Base-by-base conservation (phyloP, 2,797 vertebrate genomes). In the Coilia nasus region DNA sequence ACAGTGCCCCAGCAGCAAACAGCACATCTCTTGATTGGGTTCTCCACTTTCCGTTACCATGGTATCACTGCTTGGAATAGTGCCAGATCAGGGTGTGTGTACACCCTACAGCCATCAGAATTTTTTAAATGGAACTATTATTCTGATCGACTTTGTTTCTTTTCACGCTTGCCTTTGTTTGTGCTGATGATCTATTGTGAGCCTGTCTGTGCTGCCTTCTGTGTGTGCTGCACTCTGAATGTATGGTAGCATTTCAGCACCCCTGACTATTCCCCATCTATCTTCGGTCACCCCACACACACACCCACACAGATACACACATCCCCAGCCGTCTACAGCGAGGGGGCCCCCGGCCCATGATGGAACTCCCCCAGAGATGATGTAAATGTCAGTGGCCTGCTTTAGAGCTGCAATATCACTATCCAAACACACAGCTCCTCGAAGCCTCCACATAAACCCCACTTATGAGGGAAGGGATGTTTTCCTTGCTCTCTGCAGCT, bases 401-500 rank as follows among this genome's bases (percentile, higher is more conserved):
- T 17, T 82, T 50, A 46, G 78, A 12, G 75, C 82, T 54, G 85
- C 82, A 82, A 82, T 60, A 11, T 25, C 19, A 59, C 50, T 80
- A 46, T 85, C 81, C 57, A 84, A 82, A 83, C 64, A 46, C 71
- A 80, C 28, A 47, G 71, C 75, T 85, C 56, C 60, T 41, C 82
- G 83, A 56, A 56, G 81, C 6, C 56, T 80, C 85, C 25, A 15
- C 83, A 71, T 50, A 78, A 78, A 44, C 71, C 71, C 35, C 71
- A 78, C 21, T 46, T 83, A 67, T 84, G 44, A 56, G 83, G 82
- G 87, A 54, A 57, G 57, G 62, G 82, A 87, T 83, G 82, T 57
- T 85, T 87, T 60, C 31, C 59, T 50, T 11, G 47, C 80, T 84
- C 64, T 78, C 81, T 56, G 23, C 85, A 56, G 25, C 81, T 56